Conservation (phyloP, 2,797 vertebrate genomes). For the Cirrhinus molitorella region DNA sequence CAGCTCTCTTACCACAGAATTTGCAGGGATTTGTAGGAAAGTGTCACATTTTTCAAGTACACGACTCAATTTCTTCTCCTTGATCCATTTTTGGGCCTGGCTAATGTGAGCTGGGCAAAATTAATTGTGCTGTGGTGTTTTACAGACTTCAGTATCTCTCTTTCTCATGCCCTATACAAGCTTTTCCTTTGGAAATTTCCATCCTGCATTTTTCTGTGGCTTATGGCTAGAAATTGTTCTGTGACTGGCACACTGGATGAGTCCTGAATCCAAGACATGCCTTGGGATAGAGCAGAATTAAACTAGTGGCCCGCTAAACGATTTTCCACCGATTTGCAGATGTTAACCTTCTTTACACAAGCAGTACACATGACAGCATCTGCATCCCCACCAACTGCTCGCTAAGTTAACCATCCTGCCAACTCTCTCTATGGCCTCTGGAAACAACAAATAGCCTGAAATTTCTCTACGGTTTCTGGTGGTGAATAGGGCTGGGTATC, state of each 20-base stretch:
- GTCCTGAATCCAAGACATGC: slow-evolving; percentile 19
- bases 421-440: background rate
- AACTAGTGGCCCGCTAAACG: slow-evolving; percentile 9
- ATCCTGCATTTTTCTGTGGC: slow-evolving; percentile 35
- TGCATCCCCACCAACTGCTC: background rate
- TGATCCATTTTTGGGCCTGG: background rate
- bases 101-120: slow-evolving; percentile 36
- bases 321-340: slow-evolving; percentile 30
- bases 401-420: background rate
- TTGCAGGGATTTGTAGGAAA: slow-evolving; percentile 12
- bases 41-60: slow-evolving; percentile 10
- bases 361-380: background rate
- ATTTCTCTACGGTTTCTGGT: background rate
- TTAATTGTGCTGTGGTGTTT: slow-evolving; percentile 32
- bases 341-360: slow-evolving; percentile 11
- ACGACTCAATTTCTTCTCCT: background rate
- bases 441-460: slow-evolving; percentile 8
- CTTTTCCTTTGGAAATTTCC: slow-evolving; percentile 30
- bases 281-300: slow-evolving; percentile 14
- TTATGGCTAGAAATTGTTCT: slow-evolving; percentile 32
- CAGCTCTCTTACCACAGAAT: slow-evolving; percentile 16
- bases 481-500: too few relatives aligned
- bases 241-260: slow-evolving; percentile 27
- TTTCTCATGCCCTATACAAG: slow-evolving; percentile 13
- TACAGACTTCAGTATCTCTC: background rate